phyloP scores from a whole-genome alignment of 2,888 invertebrate species.

The Sipha maydis region DNA sequence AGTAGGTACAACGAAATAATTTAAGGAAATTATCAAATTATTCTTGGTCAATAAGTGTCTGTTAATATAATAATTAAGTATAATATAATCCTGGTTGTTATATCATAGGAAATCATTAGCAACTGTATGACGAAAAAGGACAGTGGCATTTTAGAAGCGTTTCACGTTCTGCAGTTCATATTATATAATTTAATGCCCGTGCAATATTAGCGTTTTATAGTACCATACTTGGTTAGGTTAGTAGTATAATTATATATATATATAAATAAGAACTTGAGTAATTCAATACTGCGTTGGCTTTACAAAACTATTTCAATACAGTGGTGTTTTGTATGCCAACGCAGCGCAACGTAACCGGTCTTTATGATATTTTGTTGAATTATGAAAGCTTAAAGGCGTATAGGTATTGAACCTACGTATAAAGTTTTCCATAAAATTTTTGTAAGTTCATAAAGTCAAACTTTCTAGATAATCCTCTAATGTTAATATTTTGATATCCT shows the following conservation, averaged over 20 bases:
- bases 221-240: conserved; percentile 35
- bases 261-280: conserved; percentile 28
- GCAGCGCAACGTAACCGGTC: conserved; percentile 5
- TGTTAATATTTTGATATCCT: neutral
- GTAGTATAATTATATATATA: conserved; percentile 7
- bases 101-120: neutral
- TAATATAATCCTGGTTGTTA: neutral
- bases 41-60: neutral
- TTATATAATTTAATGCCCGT: conserved; percentile 42
- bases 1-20: neutral
- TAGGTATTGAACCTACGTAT: conserved; percentile 18
- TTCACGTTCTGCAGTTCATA: neutral
- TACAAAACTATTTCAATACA: conserved; percentile 48
- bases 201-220: conserved; percentile 33
- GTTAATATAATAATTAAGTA: neutral
- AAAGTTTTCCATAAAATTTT: neutral
- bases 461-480: conserved; percentile 19
- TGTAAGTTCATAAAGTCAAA: neutral
- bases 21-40: neutral
- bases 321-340: neutral
- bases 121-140: conserved; percentile 6
- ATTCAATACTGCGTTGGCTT: conserved; percentile 34
- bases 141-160: conserved; percentile 31
- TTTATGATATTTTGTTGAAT: conserved; percentile 13
- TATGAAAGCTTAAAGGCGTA: conserved; percentile 9